Conservation (phyloP, 2,888 invertebrate species). For the Lamellibrachia columna region DNA sequence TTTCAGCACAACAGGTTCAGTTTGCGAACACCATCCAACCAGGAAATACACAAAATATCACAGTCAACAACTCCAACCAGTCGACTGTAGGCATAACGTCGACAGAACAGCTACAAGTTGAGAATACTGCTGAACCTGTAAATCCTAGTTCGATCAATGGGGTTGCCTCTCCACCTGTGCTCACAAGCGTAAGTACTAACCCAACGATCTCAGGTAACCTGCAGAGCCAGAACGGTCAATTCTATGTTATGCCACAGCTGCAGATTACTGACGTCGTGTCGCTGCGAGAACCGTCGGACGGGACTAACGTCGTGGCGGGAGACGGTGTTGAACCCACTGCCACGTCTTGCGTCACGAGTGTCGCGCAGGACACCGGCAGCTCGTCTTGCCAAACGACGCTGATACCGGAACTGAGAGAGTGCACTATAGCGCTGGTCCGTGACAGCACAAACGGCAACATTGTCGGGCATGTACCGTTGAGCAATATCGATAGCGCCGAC, state of each 20-base stretch:
- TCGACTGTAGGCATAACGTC: neutral
- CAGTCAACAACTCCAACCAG: neutral
- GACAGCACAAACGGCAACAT: neutral
- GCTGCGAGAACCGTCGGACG: neutral
- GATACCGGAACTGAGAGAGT: neutral
- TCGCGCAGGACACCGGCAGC: neutral
- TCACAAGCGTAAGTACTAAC: neutral
- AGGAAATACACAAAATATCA: neutral
- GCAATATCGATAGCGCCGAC: neutral
- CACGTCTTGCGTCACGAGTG: neutral
- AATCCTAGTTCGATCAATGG: neutral
- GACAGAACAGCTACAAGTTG: neutral
- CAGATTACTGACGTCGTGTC: neutral
- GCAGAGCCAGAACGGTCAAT: neutral
- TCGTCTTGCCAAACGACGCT: neutral
- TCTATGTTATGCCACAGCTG: neutral
- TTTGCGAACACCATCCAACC: neutral
- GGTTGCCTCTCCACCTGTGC: neutral
- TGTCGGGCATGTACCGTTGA: neutral
- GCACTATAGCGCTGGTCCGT: slow-evolving; percentile 1
- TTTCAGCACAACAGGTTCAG: neutral
- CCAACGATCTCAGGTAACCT: neutral
- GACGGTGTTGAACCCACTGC: neutral
- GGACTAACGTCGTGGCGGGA: neutral
- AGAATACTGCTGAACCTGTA: neutral